Evolutionary conservation across 1,140 invertebrate genomes (phyloP).

Genomic region (Megathymus violae): DNA sequence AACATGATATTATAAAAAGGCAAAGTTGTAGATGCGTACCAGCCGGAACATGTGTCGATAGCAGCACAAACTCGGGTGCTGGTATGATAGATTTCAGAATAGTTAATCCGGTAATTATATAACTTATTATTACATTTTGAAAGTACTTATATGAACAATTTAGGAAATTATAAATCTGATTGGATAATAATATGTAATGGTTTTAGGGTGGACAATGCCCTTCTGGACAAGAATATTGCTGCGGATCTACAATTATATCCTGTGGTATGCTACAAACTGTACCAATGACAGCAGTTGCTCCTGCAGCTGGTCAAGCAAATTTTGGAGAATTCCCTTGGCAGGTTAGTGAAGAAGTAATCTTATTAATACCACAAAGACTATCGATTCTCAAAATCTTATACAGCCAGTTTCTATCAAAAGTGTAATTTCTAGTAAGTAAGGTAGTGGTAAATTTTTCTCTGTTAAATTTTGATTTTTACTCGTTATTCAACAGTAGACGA

Average conservation of each 20-base stretch:
- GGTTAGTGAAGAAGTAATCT: constrained; percentile 61
- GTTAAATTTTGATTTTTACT: too few relatives aligned
- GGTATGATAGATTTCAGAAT: constrained; percentile 86
- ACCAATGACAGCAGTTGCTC: constrained; percentile 56
- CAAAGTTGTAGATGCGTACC: constrained; percentile 75
- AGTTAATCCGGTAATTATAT: constrained; percentile 82
- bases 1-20: constrained; percentile 65
- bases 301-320: constrained; percentile 79
- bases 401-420: too few relatives aligned
- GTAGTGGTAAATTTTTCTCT: too few relatives aligned
- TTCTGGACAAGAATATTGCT: constrained; percentile 79
- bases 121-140: too few relatives aligned
- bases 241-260: constrained; percentile 56
- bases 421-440: too few relatives aligned
- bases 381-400: too few relatives aligned
- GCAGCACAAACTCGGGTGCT: constrained; percentile 54
- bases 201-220: constrained; percentile 64
- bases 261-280: constrained; percentile 67
- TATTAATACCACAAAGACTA: too few relatives aligned
- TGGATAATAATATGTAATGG: constrained; percentile 19
- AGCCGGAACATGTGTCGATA: constrained; percentile 63
- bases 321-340: constrained; percentile 85
- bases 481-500: too few relatives aligned
- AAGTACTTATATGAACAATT: too few relatives aligned
- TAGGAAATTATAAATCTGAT: constrained; percentile 12